These are phyloP conservation scores for Drosophila navojoa DNA, from an alignment of 1,140 invertebrate species.

Conservation along the genomic window DNA sequence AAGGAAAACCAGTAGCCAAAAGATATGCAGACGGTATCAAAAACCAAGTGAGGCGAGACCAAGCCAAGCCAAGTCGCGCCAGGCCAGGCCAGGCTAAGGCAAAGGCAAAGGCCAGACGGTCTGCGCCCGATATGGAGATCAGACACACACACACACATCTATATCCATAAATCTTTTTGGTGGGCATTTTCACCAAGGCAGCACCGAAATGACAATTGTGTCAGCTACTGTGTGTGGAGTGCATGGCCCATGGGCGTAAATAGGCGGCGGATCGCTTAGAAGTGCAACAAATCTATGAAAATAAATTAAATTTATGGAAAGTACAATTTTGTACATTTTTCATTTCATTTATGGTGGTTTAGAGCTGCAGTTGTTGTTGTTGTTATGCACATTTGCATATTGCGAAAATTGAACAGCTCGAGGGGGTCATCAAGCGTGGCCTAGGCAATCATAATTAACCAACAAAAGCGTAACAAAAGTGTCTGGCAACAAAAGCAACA, in stretches of 20 bases:
- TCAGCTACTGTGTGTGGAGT: conserved; percentile 75
- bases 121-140: conserved; percentile 10
- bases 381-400: conserved; percentile 82
- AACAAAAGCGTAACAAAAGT: conserved; percentile 25
- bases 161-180: conserved; percentile 65
- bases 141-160: not conserved
- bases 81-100: conserved; percentile 4
- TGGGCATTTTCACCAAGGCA: conserved; percentile 61
- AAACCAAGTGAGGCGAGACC: conserved; percentile 7
- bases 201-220: conserved; percentile 82
- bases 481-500: not conserved
- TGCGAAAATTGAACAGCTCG: conserved; percentile 81
- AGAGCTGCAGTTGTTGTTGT: not conserved
- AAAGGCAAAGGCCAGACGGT: conserved; percentile 11
- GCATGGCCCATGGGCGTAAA: conserved; percentile 27
- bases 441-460: conserved; percentile 70
- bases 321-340: conserved; percentile 4
- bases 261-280: conserved; percentile 63
- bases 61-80: not conserved
- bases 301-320: conserved; percentile 81
- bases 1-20: conserved; percentile 72
- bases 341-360: not conserved
- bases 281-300: conserved; percentile 53
- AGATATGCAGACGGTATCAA: conserved; percentile 23
- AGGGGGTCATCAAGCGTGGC: conserved; percentile 78